Evolutionary conservation across 2,113 vertebrate genomes (phyloP), one percentile per base, ranked within the genome.

Genomic region (Labeo rohita): DNA sequence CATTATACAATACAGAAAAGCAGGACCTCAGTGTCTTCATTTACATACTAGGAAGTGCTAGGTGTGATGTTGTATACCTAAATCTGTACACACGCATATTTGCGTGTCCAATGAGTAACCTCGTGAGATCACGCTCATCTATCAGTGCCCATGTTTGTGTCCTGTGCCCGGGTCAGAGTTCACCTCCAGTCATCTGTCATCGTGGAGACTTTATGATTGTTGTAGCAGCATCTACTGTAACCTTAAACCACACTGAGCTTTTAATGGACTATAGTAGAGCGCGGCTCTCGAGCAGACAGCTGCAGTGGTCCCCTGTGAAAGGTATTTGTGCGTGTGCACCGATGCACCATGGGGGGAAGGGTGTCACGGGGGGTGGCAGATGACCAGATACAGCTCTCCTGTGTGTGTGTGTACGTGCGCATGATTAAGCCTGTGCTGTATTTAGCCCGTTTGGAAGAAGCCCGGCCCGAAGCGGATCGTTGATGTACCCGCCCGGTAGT

Each of bases 201-300:
- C 56, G 36, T 85, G 3, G 72, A 66, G 74, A 72, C 75, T 2
- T 39, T 82, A 13, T 82, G 83, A 83, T 87, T 87, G 83, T 66
- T 66, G 23, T 80, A 81, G 52, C 65, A 47, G 84, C 52, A 68
- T 89, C 49, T 80, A 86, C 85, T 7, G 70, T 88, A 89, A 78
- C 76, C 72, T 16, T 90, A 89, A 88, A 87, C 89, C 88, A 86
- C 84, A 86, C 89, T 76, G 85, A 89, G 86, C 88, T 91, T 92
- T 92, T 87, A 91, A 91, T 89, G 88, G 88, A 89, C 89, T 91
- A 80, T 89, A 82, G 85, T 90, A 85, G 88, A 90, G 90, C 89
- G 81, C 87, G 84, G 90, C 91, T 92, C 90, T 91, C 91, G 91
- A 89, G 91, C 91, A 90, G 91, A 93, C 93, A 94, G 93, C 93